Evolutionary conservation across 2,113 vertebrate species (phyloP).

Genomic region (Rhineura floridana): DNA sequence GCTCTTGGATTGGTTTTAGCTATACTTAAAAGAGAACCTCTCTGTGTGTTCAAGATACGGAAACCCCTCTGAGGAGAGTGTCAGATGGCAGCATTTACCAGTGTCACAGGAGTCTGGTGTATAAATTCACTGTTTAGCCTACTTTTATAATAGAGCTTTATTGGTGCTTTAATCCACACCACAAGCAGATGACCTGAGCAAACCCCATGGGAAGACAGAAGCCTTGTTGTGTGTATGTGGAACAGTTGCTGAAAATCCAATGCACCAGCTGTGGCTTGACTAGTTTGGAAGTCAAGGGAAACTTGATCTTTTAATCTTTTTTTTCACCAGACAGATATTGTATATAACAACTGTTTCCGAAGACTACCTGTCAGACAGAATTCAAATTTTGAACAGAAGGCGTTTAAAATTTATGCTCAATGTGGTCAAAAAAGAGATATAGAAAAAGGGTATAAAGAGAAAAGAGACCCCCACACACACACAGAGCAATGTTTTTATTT

Average conservation of each 20-base stretch:
- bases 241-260: conserved; percentile 87
- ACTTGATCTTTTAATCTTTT: conserved; percentile 82
- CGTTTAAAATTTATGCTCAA: conserved; percentile 10
- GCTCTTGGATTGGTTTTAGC: rapidly evolving
- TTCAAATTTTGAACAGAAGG: neutral
- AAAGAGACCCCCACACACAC: neutral
- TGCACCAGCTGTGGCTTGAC: conserved; percentile 86
- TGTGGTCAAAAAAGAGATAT: neutral
- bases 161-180: conserved; percentile 76
- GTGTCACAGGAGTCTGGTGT: neutral
- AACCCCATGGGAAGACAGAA: conserved; percentile 84
- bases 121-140: conserved; percentile 17
- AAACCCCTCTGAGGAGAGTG: neutral
- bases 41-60: rapidly evolving
- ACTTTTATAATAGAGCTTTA: conserved; percentile 58
- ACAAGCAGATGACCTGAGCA: conserved; percentile 74
- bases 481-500: neutral
- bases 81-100: neutral
- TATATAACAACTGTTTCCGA: conserved; percentile 76
- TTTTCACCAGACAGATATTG: conserved; percentile 66
- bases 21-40: neutral
- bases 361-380: conserved; percentile 60
- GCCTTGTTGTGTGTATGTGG: conserved; percentile 79
- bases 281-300: conserved; percentile 79
- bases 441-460: neutral